Base-by-base conservation (phyloP, 2,113 vertebrate genomes). In the Camarhynchus parvulus region DNA sequence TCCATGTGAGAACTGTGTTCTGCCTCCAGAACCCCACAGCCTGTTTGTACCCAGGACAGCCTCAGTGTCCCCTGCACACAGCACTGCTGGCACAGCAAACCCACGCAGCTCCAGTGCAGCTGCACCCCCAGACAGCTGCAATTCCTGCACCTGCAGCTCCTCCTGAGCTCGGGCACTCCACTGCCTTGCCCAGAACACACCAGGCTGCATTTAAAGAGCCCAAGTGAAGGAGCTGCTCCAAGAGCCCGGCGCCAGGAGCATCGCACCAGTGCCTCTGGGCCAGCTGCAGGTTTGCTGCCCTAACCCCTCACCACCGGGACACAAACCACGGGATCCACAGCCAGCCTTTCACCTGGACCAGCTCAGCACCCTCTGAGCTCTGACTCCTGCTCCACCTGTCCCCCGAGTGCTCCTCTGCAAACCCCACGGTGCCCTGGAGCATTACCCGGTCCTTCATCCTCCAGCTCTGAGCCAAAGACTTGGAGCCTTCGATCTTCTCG, bases 401-500 rank as follows among this genome's bases (percentile, higher is more conserved):
- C 24, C 42, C 76, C 50, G 27, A 3, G 3, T 21, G 44, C 83
- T 59, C 47, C 90, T 52, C 68, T 33, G 33, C 75, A 68, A 68
- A 77, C 16, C 66, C 55, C 59, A 3, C 21, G 61, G 33, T 37
- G 63, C 42, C 87, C 90, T 9, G 47, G 2, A 69, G 89, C 75
- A 70, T 98, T 97, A 99, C 99, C 99, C 99, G 98, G 97, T 99
- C 99, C 97, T 99, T 99, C 99, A 99, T 99, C 95, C 99, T 98
- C 99, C 99, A 99, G 97, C 99, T 99, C 98, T 99, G 99, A 1
- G 99, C 99, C 81, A 99, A 96, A 6, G 99, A 99, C 81, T 99
- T 99, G 96, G 99, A 99, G 96, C 99, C 99, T 84, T 99, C 99
- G 11, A 99, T 99, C 96, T 99, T 99, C 98, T 99, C 99, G 9